Evolutionary conservation across 2,797 vertebrate species (phyloP), one percentile per base, ranked within the genome.

Genomic region (Setipinna tenuifilis): DNA sequence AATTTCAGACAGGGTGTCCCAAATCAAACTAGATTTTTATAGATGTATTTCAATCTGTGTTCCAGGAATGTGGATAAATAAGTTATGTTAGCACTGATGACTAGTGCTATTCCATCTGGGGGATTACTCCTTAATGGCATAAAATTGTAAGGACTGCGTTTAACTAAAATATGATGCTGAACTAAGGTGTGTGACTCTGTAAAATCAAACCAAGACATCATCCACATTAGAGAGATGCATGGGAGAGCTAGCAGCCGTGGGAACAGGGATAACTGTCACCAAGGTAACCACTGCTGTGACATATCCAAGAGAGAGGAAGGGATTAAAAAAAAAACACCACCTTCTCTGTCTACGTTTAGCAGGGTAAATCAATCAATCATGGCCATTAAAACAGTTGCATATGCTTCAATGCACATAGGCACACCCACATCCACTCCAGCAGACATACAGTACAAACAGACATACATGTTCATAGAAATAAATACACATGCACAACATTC

Each of bases 231-330:
- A 44, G 71, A 9, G 71, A 78, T 78, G 31, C 71, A 78, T 78
- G 35, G 19, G 71, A 10, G 86, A 90, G 88, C 82, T 84, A 1
- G 85, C 85, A 86, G 81, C 86, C 83, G 83, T 31, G 85, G 83
- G 83, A 65, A 85, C 83, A 85, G 81, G 81, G 78, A 83, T 83
- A 87, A 85, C 61, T 84, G 90, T 90, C 85, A 88, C 88, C 87
- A 81, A 87, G 87, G 88, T 89, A 89, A 89, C 88, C 83, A 82
- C 81, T 81, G 85, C 78, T 25, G 83, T 89, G 84, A 84, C 71
- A 78, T 44, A 44, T 41, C 35, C 31, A 44, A 44, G 35, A 44
- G 71, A 78, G 71, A 31, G 31, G 17, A 19, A 41, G 71, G 35
- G 71, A 78, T 54, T 54, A 54, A 31, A 78, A 44, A 41, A 75